Base-by-base conservation (phyloP, 1,140 invertebrate genomes). In the Leguminivora glycinivorella region DNA sequence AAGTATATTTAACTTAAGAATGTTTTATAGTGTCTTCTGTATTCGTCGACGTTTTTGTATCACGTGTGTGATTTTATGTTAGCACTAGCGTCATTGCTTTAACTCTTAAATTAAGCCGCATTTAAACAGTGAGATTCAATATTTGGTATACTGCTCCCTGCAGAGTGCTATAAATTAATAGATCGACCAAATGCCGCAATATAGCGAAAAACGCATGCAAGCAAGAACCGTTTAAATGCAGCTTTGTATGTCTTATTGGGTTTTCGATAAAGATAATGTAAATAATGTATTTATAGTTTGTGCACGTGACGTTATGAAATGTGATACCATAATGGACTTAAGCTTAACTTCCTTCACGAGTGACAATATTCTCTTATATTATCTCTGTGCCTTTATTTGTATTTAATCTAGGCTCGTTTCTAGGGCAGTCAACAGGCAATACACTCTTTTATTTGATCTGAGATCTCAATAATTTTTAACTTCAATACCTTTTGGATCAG, bases 331-430 rank as follows among this genome's bases (percentile, higher is more conserved):
- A 52, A n/a, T 52, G 17, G n/a, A 52, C 47, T 52, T 52, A 52
- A 52, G 47, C 47, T 52, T 22, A 52, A 52, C 47, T 52, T 52
- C 47, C 47, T 52, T 52, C 47, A 52, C 47, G 19, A 52, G 47
- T 52, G 47, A 52, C 47, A 52, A 52, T 52, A 52, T 52, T 52
- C 47, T 52, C 47, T 52, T 52, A 52, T 52, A 52, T 38, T 38
- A 38, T 38, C 10, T 52, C 47, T 52, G 47, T 52, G 47, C 47
- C 47, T 52, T 22, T 52, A 52, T 52, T 52, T 52, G 17, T 52
- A 22, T 52, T 52, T 52, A 47, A 47, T 47, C 43, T 52, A 52
- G 47, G 47, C 43, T 47, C 14, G 19, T 52, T 52, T 22, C 47
- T 52, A 52, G 47, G 19, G 43, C 43, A 47, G n/a, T n/a, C 43